Conservation (phyloP, 2,113 vertebrate species). For the Ariopsis seemanni region DNA sequence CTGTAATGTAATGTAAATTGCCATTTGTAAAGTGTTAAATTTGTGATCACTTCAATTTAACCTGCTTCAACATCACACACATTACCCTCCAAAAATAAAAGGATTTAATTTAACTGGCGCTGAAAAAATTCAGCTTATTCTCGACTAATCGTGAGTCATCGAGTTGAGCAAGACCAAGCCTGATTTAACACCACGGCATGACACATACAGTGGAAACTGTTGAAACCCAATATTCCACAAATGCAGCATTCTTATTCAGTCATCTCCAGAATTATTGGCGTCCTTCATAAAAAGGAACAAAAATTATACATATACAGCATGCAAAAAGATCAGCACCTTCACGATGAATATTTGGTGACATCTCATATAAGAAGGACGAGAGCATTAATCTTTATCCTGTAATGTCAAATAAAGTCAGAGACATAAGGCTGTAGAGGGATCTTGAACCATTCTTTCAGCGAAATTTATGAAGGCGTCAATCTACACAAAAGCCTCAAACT, state of each 20-base stretch:
- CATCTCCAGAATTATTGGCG: neutral
- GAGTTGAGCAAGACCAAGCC: neutral
- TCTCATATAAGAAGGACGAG: neutral
- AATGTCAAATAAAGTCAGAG: neutral
- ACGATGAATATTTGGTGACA: neutral
- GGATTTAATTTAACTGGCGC: neutral
- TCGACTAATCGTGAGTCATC: constrained; percentile 19
- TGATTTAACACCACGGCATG: constrained; percentile 4
- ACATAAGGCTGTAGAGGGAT: neutral
- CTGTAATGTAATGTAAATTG: neutral
- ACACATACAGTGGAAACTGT: constrained; percentile 16
- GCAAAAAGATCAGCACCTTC: neutral
- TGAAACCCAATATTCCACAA: constrained; percentile 16
- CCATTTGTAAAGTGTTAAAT: neutral
- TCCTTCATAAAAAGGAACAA: neutral
- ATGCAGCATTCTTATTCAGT: neutral
- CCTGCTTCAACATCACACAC: neutral
- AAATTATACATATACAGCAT: neutral
- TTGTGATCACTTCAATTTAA: neutral
- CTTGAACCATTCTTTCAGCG: neutral
- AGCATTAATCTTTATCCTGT: neutral
- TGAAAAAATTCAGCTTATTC: neutral
- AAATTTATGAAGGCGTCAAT: neutral
- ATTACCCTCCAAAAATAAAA: neutral
- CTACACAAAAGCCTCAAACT: neutral